phyloP scores from a whole-genome alignment of 2,888 invertebrate species.

The Drosophila rellima region DNA sequence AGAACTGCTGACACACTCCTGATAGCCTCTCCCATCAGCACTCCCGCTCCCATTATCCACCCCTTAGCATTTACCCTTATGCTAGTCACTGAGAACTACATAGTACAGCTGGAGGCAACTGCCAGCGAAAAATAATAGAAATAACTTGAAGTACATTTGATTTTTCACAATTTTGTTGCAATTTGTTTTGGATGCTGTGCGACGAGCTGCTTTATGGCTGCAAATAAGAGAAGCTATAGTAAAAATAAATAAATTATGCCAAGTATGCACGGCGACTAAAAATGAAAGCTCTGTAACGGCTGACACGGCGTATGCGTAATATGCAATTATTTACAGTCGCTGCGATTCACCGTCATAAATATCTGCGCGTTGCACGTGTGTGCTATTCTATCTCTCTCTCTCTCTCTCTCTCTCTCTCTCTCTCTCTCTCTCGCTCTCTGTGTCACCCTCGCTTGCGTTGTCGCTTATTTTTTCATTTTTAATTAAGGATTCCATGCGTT shows the following conservation, averaged over 20 bases:
- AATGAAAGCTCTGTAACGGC: slow-evolving; percentile 30
- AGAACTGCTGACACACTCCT: slow-evolving; percentile 10
- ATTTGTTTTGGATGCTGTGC: slow-evolving; percentile 46
- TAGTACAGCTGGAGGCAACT: slow-evolving; percentile 31
- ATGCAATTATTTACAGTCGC: slow-evolving; percentile 59
- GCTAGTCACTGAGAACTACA: not conserved
- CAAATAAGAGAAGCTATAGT: slow-evolving; percentile 37
- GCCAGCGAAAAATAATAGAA: slow-evolving; percentile 56
- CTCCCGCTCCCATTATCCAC: too few species aligned
- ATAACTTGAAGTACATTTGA: slow-evolving; percentile 66
- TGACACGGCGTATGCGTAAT: slow-evolving; percentile 60
- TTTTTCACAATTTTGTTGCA: slow-evolving; percentile 69
- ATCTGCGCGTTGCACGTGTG: slow-evolving; percentile 13
- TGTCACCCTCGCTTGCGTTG: not conserved
- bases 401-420: not conserved
- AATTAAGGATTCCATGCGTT: slow-evolving; percentile 62
- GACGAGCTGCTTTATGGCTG: slow-evolving; percentile 26
- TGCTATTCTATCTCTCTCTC: not conserved
- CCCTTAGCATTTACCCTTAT: not conserved
- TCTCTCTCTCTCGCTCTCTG: not conserved
- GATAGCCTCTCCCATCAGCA: not conserved
- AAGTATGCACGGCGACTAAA: slow-evolving; percentile 35
- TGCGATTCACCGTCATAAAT: slow-evolving; percentile 23
- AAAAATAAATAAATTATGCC: slow-evolving; percentile 53
- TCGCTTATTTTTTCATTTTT: slow-evolving; percentile 56